A percentile compares a stretch with the other conserved stretches of the same genome.
Evolutionary conservation across 2,888 invertebrate species (phyloP).

Genomic region (Exephanes ischioxanthus): DNA sequence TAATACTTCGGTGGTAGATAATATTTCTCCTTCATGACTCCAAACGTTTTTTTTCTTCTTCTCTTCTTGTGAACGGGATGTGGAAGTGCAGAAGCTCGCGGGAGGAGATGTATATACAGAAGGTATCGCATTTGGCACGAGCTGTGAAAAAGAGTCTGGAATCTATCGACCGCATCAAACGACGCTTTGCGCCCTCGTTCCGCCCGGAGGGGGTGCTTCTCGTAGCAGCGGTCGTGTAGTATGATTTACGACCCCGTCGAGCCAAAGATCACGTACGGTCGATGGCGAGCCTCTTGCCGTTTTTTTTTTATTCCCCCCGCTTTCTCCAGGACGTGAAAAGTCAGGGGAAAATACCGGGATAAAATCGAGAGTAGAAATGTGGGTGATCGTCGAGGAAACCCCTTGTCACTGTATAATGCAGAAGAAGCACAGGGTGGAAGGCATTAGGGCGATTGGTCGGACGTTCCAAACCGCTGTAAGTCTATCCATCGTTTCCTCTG

Average conservation of each 20-base stretch:
- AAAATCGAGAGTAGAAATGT: constrained; percentile 23
- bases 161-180: constrained; percentile 70
- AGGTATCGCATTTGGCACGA: constrained; percentile 61
- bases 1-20: constrained; percentile 18
- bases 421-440: constrained; percentile 47
- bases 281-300: constrained; percentile 70
- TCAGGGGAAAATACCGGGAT: constrained; percentile 16
- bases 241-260: constrained; percentile 70
- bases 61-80: constrained; percentile 34
- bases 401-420: constrained; percentile 76
- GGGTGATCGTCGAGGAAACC: constrained; percentile 63
- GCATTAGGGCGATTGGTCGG: constrained; percentile 79
- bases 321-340: constrained; percentile 59
- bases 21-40: constrained; percentile 13
- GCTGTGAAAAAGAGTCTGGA: constrained; percentile 63
- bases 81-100: background rate
- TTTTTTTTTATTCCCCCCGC: constrained; percentile 66
- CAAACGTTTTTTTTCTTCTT: background rate
- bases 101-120: constrained; percentile 13
- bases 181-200: constrained; percentile 65
- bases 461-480: constrained; percentile 60
- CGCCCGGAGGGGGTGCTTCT: constrained; percentile 19
- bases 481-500: constrained; percentile 29
- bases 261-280: constrained; percentile 71
- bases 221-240: constrained; percentile 51